These are phyloP conservation scores for Dendroctonus ponderosae DNA, from an alignment of 1,140 invertebrate species.

Conservation along the genomic window DNA sequence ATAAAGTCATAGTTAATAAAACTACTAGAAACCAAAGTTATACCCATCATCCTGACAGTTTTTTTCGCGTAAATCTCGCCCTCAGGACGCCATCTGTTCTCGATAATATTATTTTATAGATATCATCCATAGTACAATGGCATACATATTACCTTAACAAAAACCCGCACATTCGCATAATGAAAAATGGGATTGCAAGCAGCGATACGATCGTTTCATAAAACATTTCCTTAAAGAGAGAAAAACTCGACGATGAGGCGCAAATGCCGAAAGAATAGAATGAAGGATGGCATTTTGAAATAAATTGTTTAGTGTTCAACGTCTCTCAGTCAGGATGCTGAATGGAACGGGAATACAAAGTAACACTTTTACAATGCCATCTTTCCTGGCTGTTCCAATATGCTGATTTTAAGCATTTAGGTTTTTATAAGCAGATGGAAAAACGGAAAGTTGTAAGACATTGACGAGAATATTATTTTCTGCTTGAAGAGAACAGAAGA, in stretches of 20 bases:
- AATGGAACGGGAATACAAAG: conserved; percentile 18
- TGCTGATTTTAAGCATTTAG: conserved; percentile 17
- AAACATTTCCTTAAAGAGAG: conserved; percentile 17
- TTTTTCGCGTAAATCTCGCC: too few relatives aligned
- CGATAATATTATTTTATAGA: too few relatives aligned
- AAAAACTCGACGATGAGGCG: conserved; percentile 21
- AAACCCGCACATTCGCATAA: conserved; percentile 17
- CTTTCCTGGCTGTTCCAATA: not conserved
- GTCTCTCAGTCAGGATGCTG: conserved; percentile 16
- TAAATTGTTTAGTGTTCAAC: conserved; percentile 29
- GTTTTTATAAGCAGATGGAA: conserved; percentile 5
- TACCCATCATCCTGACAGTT: too few relatives aligned
- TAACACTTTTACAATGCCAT: conserved; percentile 13
- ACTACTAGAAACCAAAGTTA: too few relatives aligned
- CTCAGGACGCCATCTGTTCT: too few relatives aligned
- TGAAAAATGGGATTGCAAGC: conserved; percentile 25
- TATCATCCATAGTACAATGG: too few relatives aligned
- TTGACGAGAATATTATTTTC: too few relatives aligned
- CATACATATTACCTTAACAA: not conserved
- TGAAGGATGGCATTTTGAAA: conserved; percentile 48
- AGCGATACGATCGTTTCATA: conserved; percentile 26
- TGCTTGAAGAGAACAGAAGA: too few relatives aligned
- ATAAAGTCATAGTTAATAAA: too few relatives aligned
- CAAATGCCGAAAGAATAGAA: conserved; percentile 47
- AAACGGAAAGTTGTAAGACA: too few relatives aligned